These are phyloP conservation scores for Lepidochitona cinerea DNA, from an alignment of 2,888 invertebrate species.

Conservation along the genomic window DNA sequence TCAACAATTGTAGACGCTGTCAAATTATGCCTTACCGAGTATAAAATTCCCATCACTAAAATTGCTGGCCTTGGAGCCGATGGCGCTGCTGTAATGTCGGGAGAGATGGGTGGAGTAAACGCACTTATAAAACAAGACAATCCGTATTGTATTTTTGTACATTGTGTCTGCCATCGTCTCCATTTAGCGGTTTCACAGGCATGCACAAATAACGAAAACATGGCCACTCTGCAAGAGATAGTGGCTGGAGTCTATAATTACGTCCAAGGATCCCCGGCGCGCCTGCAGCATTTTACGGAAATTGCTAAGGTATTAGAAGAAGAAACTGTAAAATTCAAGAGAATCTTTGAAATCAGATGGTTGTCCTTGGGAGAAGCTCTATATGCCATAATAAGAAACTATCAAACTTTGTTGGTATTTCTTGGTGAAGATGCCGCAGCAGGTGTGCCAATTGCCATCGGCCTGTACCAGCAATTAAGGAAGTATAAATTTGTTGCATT, in stretches of 20 bases:
- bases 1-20: too few relatives aligned
- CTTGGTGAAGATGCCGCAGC: background rate
- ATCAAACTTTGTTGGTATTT: background rate
- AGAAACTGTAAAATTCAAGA: background rate
- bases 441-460: background rate
- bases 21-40: too few relatives aligned
- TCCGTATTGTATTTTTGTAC: background rate
- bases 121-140: background rate
- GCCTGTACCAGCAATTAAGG: background rate
- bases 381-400: background rate
- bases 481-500: background rate
- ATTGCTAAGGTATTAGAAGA: background rate
- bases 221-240: background rate
- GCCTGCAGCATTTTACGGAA: background rate
- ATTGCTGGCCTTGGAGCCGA: background rate
- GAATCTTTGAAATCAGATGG: background rate
- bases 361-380: background rate
- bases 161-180: background rate
- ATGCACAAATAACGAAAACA: background rate
- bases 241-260: background rate
- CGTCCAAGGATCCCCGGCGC: background rate
- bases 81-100: background rate
- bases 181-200: background rate
- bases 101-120: background rate
- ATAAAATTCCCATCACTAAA: too few relatives aligned